Evolutionary conservation across 2,888 invertebrate genomes (phyloP).

Genomic region (Prosopocoilus inquinatus): DNA sequence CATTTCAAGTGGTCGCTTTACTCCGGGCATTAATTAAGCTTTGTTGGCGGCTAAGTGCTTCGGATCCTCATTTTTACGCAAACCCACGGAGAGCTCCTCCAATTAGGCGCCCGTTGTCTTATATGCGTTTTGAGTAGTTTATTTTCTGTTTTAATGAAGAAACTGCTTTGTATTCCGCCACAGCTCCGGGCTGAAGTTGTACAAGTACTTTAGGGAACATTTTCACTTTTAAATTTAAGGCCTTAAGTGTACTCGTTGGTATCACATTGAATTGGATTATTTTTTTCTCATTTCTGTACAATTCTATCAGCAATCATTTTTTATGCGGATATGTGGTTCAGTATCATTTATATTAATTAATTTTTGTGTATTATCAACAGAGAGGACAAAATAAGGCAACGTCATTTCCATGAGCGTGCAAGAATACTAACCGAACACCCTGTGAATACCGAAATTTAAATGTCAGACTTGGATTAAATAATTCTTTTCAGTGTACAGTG

Average conservation of each 20-base stretch:
- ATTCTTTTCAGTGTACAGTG: too few species aligned
- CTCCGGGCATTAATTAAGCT: constrained; percentile 34
- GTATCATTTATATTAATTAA: too few species aligned
- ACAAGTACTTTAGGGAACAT: neutral
- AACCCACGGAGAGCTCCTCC: constrained; percentile 12
- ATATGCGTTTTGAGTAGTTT: constrained; percentile 9
- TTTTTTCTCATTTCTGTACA: too few species aligned
- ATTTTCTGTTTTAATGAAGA: constrained; percentile 11
- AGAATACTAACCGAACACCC: too few species aligned
- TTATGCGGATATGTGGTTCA: too few species aligned
- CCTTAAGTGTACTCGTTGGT: neutral
- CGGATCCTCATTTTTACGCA: constrained; percentile 7
- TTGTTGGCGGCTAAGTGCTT: constrained; percentile 5
- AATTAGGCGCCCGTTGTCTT: constrained; percentile 14
- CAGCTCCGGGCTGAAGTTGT: constrained; percentile 1
- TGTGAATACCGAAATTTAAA: too few species aligned
- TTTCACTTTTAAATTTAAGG: constrained; percentile 3
- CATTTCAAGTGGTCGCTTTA: constrained; percentile 27
- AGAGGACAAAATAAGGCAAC: too few species aligned
- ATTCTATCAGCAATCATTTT: too few species aligned
- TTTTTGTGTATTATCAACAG: too few species aligned
- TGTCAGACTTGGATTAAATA: too few species aligned
- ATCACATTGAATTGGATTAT: too few species aligned
- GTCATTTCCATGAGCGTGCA: too few species aligned
- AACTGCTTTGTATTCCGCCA: constrained; percentile 8